Evolutionary conservation across 2,888 invertebrate species (phyloP).

Genomic region (Hemistola chrysoprasaria): DNA sequence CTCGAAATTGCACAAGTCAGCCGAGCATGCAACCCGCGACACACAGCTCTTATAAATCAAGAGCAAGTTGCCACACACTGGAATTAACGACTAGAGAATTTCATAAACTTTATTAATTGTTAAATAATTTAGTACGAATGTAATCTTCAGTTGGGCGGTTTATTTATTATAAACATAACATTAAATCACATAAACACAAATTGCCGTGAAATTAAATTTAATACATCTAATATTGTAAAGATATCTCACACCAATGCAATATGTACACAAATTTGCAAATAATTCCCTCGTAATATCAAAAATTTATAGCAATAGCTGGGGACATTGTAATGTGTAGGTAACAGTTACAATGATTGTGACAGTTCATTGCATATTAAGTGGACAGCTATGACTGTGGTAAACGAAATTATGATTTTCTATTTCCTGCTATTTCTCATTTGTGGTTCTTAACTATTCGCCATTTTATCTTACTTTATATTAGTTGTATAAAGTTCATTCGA

Average conservation of each 20-base stretch:
- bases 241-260: no score
- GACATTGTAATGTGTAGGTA: constrained; percentile 16
- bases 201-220: no score
- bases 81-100: no score
- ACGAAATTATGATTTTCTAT: constrained; percentile 17
- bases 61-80: not conserved
- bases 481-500: no score
- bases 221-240: no score
- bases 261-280: constrained; percentile 11
- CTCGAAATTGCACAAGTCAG: constrained; percentile 54
- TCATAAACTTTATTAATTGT: no score
- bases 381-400: constrained; percentile 14
- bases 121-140: no score
- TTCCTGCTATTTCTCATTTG: constrained; percentile 13
- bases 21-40: constrained; percentile 25
- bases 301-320: constrained; percentile 14
- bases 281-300: constrained; percentile 16
- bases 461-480: no score
- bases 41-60: constrained; percentile 17
- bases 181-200: no score
- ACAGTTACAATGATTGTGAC: constrained; percentile 18
- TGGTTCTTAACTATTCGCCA: constrained; percentile 6
- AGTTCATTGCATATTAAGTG: constrained; percentile 21
- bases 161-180: no score
- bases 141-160: no score